These are phyloP conservation scores for Stenodema calcarata DNA, from an alignment of 2,888 invertebrate genomes.

Conservation along the genomic window DNA sequence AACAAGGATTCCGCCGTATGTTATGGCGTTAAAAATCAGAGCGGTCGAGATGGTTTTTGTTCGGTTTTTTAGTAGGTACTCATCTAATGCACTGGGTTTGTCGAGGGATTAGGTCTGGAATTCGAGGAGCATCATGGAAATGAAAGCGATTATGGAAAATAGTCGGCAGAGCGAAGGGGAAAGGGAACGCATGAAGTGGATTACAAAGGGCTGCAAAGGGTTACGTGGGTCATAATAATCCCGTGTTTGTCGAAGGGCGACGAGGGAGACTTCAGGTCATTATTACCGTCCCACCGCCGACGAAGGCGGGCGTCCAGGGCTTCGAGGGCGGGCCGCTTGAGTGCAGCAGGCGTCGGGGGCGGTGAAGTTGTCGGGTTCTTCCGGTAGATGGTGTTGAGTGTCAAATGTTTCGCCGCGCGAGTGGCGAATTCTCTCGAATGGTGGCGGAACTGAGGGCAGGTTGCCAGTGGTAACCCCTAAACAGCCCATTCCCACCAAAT, in stretches of 20 bases:
- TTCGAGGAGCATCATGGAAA: neutral
- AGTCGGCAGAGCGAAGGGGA: neutral
- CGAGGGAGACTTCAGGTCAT: neutral
- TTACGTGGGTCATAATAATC: neutral
- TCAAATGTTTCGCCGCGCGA: too few relatives aligned
- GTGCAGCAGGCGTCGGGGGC: neutral
- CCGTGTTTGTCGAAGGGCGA: neutral
- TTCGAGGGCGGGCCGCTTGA: neutral
- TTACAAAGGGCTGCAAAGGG: neutral
- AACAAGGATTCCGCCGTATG: neutral
- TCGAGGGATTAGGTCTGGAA: neutral
- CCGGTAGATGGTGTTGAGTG: neutral
- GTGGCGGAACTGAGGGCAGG: neutral
- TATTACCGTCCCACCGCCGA: neutral
- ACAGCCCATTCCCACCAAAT: neutral
- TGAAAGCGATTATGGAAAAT: neutral
- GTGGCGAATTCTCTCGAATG: neutral
- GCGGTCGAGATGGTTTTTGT: neutral
- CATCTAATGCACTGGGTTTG: neutral
- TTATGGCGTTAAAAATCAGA: neutral
- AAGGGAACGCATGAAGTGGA: neutral
- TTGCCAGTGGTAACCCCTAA: neutral
- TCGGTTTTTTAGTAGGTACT: neutral
- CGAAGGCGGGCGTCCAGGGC: neutral
- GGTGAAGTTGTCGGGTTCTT: neutral